Evolutionary conservation across 2,113 vertebrate genomes (phyloP).

Genomic region (Neodon shergylaensis): DNA sequence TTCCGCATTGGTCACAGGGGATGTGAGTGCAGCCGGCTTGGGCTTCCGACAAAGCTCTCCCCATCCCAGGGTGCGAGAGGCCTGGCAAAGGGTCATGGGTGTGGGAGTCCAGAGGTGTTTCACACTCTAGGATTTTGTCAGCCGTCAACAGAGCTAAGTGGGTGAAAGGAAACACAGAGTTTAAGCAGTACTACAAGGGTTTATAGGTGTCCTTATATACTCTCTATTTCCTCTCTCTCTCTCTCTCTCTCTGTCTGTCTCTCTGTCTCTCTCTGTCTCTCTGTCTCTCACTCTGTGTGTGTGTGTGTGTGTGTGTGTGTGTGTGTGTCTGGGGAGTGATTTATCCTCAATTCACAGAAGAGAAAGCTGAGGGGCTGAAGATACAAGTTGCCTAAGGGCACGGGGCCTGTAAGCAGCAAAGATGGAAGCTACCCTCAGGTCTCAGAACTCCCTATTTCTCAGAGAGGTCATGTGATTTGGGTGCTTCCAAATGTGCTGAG

Average conservation of each 20-base stretch:
- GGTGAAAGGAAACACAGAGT: not conserved
- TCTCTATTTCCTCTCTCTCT: not conserved
- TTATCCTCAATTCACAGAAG: not conserved
- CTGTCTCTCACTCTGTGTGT: no score
- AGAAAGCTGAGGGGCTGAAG: not conserved
- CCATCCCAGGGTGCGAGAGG: not conserved
- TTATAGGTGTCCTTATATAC: not conserved
- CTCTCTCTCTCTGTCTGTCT: no score
- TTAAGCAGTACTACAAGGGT: not conserved
- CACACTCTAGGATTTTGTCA: not conserved
- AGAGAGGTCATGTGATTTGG: not conserved
- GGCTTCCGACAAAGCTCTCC: conserved; percentile 13
- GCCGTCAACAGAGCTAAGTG: not conserved
- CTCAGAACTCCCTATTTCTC: not conserved
- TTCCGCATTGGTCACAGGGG: conserved; percentile 45
- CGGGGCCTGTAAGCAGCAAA: not conserved
- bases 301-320: no score
- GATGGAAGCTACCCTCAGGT: not conserved
- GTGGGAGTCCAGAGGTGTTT: not conserved
- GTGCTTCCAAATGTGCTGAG: no score
- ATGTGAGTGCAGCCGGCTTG: conserved; percentile 3
- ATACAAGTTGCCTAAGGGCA: not conserved
- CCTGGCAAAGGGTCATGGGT: not conserved
- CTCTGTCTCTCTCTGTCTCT: not conserved
- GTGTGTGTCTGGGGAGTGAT: not conserved